phyloP scores from a whole-genome alignment of 2,888 invertebrate genomes.

The Caenorhabditis sulstoni region DNA sequence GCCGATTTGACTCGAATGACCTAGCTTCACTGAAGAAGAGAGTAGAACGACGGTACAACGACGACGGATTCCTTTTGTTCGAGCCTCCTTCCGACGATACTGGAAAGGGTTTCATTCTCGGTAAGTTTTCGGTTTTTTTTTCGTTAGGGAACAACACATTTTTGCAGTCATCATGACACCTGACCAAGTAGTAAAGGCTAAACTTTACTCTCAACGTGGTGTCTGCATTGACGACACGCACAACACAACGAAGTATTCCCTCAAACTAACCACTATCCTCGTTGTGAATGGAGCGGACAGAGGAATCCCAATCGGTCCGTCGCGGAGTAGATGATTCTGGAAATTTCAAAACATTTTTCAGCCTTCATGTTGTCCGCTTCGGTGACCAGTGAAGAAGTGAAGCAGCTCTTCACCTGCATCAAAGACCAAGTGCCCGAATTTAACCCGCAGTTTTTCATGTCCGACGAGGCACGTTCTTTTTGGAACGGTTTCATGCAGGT shows the following conservation, averaged over 20 bases:
- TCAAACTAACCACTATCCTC: constrained; percentile 11
- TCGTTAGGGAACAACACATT: too few relatives aligned
- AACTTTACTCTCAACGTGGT: not conserved
- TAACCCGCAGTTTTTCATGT: not conserved
- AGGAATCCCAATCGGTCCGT: not conserved
- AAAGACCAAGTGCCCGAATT: not conserved
- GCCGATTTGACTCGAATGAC: not conserved
- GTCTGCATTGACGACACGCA: constrained; percentile 9
- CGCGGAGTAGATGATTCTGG: too few relatives aligned
- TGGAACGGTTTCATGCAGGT: not conserved
- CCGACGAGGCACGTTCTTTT: not conserved
- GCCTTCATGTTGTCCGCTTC: not conserved
- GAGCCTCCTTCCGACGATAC: too few relatives aligned
- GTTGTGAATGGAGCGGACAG: not conserved
- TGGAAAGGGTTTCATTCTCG: too few relatives aligned
- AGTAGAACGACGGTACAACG: not conserved
- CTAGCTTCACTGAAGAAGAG: not conserved
- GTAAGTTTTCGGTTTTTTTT: too few relatives aligned
- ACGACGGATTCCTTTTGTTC: not conserved
- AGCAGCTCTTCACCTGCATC: not conserved
- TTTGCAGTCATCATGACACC: not conserved
- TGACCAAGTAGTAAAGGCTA: not conserved
- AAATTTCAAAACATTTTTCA: too few relatives aligned
- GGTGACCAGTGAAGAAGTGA: not conserved
- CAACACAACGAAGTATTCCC: not conserved